phyloP scores from a whole-genome alignment of 2,797 vertebrate species.

The Sebastes vulpes region DNA sequence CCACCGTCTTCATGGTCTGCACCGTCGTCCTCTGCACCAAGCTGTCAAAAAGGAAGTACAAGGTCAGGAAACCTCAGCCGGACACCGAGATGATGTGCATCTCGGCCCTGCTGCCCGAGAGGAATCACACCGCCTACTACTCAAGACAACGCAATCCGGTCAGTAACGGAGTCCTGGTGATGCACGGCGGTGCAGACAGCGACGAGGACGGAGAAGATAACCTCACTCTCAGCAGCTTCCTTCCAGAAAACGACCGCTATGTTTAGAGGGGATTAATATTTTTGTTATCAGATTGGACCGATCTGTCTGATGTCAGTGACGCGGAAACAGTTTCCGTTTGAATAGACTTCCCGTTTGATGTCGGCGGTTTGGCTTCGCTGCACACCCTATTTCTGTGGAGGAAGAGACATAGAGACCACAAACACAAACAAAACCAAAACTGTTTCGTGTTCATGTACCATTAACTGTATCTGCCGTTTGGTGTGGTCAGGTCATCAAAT shows the following conservation, averaged over 20 bases:
- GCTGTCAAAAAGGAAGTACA: constrained; percentile 80
- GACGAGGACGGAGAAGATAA: constrained; percentile 85
- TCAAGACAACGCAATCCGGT: constrained; percentile 47
- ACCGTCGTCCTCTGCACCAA: constrained; percentile 85
- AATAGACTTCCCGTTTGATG: constrained; percentile 46
- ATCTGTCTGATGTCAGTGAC: constrained; percentile 41
- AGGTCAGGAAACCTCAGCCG: constrained; percentile 29
- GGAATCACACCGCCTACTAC: constrained; percentile 35
- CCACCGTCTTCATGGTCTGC: constrained; percentile 87
- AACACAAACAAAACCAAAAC: background rate
- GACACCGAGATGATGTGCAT: constrained; percentile 92
- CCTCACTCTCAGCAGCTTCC: constrained; percentile 92
- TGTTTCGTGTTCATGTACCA: background rate
- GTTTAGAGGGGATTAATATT: constrained; percentile 32
- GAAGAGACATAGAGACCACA: constrained; percentile 42
- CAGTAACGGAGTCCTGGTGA: constrained; percentile 67
- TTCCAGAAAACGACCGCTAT: constrained; percentile 84
- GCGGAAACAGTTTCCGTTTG: constrained; percentile 36
- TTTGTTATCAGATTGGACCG: constrained; percentile 32
- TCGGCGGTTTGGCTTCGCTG: constrained; percentile 23
- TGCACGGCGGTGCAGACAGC: constrained; percentile 44
- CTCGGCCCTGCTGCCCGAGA: constrained; percentile 88
- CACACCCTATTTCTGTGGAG: background rate
- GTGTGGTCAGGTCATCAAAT: background rate
- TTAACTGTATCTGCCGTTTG: background rate